Base-by-base conservation (phyloP, 2,888 invertebrate species). In the Eristalinus sepulchralis region DNA sequence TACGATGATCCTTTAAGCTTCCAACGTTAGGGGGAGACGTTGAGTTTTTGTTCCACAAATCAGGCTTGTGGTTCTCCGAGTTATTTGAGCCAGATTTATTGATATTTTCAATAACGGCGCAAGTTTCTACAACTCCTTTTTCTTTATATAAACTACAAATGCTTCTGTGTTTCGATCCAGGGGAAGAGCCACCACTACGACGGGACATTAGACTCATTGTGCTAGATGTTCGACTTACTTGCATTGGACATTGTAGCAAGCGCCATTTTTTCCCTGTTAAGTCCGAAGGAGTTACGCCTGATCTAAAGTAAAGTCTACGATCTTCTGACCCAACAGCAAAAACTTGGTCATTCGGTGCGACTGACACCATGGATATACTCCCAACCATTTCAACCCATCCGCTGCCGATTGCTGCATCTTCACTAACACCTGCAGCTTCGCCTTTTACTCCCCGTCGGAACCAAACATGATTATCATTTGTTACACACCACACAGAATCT, bases 381-480 rank as follows among this genome's bases (percentile, higher is more conserved):
- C 97, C 97, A 83, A 97, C 96, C 94, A 98, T 97, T 94, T 97
- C 97, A 33, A 98, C 95, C 98, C 98, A 98, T 31, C 96, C 96
- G 90, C 94, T 95, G 4, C 97, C 97, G 89, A 95, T 95, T 9
- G 97, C 96, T 79, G 96, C 94, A 90, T 95, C 95, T 92, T 96
- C 96, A 89, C 95, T 96, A 83, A 94, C 93, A 4, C 96, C 96
- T 24, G 96, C 94, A 53, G 93, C 94, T 91, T 95, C 95, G 68
- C 96, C 95, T 93, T 96, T 94, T 88, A 96, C 93, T 86, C 95
- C 93, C 92, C 97, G 96, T 89, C 98, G 94, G 91, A 97, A 98
- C 97, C 98, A 98, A 2, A 97, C 96, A 90, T 95, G 95, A 80
- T 96, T 95, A 90, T 97, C 96, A 88, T 96, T 95, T 63, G 97